Evolutionary conservation across 2,113 vertebrate genomes (phyloP), one percentile per base, ranked within the genome.

Genomic region (Cavia aperea): DNA sequence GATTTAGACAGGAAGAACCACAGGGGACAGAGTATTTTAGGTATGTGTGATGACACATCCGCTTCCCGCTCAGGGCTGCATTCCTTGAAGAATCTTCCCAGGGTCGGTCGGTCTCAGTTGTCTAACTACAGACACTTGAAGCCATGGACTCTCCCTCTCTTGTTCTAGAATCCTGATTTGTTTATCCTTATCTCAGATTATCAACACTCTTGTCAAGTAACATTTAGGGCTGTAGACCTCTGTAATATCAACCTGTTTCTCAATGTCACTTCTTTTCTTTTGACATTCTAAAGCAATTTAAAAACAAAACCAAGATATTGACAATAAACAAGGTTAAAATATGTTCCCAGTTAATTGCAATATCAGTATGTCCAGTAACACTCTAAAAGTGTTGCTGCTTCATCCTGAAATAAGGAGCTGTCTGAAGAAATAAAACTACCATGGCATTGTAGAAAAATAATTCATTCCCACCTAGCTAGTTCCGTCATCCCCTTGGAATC

Each of bases 11-110:
- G 46, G 12, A 77, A 81, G 68, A 14, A 13, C 0, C 18, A 4
- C 1, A 18, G 23, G 60, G 33, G 49, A 36, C 15, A 15, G 0
- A 0, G 24, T 6, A 36, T 60, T 31, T 49, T 0, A 0, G 4
- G 39, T 24, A 16, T 2, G 11, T 4, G 6, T 4, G 16, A 46
- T 43, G 39, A 46, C 10, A 51, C 43, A 54, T 29, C 11, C 0
- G 31, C 12, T 85, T 21, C 63, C 13, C 14, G 39, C 68, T 43
- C 21, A 89, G 81, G 14, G 49, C 5, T 18, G 3, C 33, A 29
- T 65, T 36, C 19, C 9, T 12, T 7, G 4, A 8, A 46, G 18
- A 86, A 78, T 10, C 39, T 84, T 51, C n/a, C 39, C 79, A 82
- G 68, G 54, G 9, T 43, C 36, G 54, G 9, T 43, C 36, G 13